Conservation (phyloP, 2,113 vertebrate species). For the Hiodon alosoides region DNA sequence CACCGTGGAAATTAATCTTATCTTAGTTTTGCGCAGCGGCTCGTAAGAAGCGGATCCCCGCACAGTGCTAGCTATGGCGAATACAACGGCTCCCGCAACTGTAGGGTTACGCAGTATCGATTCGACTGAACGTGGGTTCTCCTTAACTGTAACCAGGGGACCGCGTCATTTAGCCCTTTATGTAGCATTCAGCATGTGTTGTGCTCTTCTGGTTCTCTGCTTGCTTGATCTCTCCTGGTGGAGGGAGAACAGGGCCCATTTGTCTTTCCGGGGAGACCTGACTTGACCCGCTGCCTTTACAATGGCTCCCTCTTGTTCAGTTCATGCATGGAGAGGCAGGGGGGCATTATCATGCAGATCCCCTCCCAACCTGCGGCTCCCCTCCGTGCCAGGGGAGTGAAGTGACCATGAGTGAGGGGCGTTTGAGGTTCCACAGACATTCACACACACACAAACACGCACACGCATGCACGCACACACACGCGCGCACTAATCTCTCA, state of each 20-base stretch:
- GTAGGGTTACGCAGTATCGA: neutral
- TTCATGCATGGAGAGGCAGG: neutral
- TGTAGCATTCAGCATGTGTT: neutral
- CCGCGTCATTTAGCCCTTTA: neutral
- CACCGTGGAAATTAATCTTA: neutral
- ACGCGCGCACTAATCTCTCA: no score
- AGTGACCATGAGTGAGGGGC: neutral
- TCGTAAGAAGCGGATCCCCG: neutral
- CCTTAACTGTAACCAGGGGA: neutral
- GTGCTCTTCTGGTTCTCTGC: neutral
- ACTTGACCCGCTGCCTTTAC: neutral
- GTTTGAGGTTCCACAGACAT: neutral
- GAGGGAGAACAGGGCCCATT: neutral
- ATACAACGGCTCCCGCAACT: neutral
- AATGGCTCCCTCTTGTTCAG: neutral
- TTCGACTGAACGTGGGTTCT: neutral
- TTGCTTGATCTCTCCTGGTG: neutral
- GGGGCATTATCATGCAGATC: neutral
- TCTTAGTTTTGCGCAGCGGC: neutral
- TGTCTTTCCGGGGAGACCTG: neutral
- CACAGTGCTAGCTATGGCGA: neutral
- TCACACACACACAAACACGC: neutral
- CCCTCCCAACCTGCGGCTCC: neutral
- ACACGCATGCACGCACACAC: no score
- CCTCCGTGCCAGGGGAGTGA: neutral